phyloP scores from a whole-genome alignment of 2,888 invertebrate genomes.

The Leptopilina myrica region DNA sequence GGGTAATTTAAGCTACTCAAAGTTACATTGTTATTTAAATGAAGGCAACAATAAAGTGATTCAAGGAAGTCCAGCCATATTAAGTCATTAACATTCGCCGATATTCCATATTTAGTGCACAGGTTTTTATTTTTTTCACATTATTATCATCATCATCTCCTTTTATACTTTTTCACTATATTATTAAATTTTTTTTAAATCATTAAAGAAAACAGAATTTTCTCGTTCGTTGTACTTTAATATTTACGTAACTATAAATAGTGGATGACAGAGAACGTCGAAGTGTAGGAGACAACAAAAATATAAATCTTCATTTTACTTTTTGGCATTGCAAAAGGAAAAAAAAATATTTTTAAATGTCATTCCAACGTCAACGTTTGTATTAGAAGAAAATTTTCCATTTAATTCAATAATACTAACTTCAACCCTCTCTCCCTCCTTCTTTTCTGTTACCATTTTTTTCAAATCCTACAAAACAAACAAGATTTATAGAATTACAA shows the following conservation, averaged over 20 bases:
- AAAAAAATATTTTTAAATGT: not conserved
- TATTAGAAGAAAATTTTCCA: too few species aligned
- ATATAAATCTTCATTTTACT: slow-evolving; percentile 32
- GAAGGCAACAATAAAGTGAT: slow-evolving; percentile 27
- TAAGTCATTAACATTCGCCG: slow-evolving; percentile 27
- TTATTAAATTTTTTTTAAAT: not conserved
- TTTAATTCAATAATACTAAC: too few species aligned
- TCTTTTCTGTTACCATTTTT: not conserved
- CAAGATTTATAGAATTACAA: not conserved
- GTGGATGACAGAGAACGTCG: slow-evolving; percentile 34
- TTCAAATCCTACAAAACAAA: not conserved
- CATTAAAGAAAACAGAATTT: not conserved
- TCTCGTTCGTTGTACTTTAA: slow-evolving; percentile 22
- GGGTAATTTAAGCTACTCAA: slow-evolving; percentile 30
- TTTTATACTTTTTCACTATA: not conserved
- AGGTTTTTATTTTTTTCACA: not conserved
- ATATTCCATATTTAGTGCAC: not conserved
- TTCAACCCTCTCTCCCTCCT: not conserved
- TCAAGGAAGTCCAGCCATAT: slow-evolving; percentile 32
- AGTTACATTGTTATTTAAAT: slow-evolving; percentile 36
- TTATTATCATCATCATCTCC: too few species aligned
- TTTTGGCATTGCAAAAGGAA: slow-evolving; percentile 19
- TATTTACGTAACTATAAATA: slow-evolving; percentile 40
- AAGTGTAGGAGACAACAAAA: slow-evolving; percentile 30
- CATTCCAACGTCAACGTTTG: too few species aligned